A percentile compares a stretch with the other conserved stretches of the same genome.
These are phyloP conservation scores for Subanguina moxae DNA, from an alignment of 1,140 invertebrate genomes.

Conservation along the genomic window DNA sequence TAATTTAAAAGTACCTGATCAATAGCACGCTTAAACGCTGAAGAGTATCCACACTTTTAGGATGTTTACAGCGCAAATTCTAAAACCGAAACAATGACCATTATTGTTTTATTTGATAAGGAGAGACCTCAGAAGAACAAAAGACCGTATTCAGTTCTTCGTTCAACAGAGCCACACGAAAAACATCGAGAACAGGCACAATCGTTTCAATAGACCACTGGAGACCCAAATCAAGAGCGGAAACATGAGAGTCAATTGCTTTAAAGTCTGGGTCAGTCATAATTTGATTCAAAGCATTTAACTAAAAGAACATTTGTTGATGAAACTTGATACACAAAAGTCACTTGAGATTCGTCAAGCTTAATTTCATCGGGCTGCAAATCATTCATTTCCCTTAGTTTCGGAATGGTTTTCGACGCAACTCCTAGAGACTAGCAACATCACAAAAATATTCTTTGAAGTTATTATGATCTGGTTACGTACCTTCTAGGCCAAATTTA, in stretches of 20 bases:
- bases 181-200: constrained; percentile 45
- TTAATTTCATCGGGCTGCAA: constrained; percentile 23
- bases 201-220: constrained; percentile 45
- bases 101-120: neutral
- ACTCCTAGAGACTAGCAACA: constrained; percentile 4
- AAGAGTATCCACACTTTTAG: constrained; percentile 1
- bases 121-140: constrained; percentile 27
- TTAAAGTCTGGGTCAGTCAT: constrained; percentile 7
- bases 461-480: too few relatives aligned
- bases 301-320: constrained; percentile 13
- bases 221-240: constrained; percentile 29
- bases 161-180: constrained; percentile 47
- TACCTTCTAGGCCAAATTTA: constrained; percentile 37
- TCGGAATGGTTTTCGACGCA: constrained; percentile 43
- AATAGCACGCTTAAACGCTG: neutral
- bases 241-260: constrained; percentile 27
- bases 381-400: constrained; percentile 43
- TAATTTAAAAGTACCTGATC: too few relatives aligned
- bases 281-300: constrained; percentile 18
- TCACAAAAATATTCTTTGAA: too few relatives aligned
- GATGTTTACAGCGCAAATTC: constrained; percentile 10
- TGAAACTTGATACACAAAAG: constrained; percentile 16
- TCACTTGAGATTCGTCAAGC: constrained; percentile 31
- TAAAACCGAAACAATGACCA: constrained; percentile 5
- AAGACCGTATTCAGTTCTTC: constrained; percentile 43